A percentile compares a stretch with the other conserved stretches of the same genome.
phyloP scores from a whole-genome alignment of 2,113 vertebrate species.

The Athene cunicularia region DNA sequence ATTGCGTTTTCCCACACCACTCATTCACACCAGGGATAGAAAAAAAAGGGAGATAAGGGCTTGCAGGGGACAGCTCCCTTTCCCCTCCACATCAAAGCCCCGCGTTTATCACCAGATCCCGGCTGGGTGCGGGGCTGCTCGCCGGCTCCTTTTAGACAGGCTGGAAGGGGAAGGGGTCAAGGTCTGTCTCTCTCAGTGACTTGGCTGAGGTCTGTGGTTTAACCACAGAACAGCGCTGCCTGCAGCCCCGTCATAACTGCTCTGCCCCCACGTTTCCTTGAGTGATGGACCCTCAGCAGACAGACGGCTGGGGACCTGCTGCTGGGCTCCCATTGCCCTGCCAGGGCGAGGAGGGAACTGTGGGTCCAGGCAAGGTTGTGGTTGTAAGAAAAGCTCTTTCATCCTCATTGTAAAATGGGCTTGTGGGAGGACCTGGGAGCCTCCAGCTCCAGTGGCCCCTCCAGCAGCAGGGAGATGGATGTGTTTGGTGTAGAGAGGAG shows the following conservation, averaged over 20 bases:
- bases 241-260: accelerated
- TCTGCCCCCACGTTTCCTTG: neutral
- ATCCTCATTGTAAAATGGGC: accelerated
- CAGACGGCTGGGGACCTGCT: neutral
- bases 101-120: accelerated
- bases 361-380: neutral
- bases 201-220: neutral
- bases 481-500: neutral
- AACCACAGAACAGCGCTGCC: neutral
- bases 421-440: neutral
- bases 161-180: neutral
- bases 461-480: neutral
- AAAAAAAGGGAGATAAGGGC: neutral
- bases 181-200: accelerated
- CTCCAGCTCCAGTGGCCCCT: neutral
- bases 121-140: neutral
- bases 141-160: neutral
- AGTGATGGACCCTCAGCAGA: accelerated
- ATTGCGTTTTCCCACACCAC: neutral
- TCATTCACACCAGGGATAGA: neutral
- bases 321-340: neutral
- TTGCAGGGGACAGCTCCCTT: neutral
- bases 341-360: neutral
- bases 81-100: slow-evolving; percentile 25
- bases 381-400: neutral